Evolutionary conservation across 2,113 vertebrate genomes (phyloP).

Genomic region (Lota lota): DNA sequence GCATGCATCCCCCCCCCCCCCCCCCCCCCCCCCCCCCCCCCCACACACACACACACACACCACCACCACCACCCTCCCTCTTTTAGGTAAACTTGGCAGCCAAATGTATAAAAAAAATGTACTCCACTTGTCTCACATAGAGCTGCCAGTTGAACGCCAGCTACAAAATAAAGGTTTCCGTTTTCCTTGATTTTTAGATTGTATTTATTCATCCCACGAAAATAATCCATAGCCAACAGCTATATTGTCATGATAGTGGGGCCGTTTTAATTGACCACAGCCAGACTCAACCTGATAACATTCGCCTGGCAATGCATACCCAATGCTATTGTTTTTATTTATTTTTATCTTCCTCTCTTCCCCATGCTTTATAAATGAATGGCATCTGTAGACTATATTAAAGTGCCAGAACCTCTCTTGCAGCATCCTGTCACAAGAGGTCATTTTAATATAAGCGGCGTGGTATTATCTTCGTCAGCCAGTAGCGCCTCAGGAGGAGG

Average conservation of each 20-base stretch:
- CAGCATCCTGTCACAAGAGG: conserved; percentile 69
- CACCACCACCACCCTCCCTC: conserved; percentile 46
- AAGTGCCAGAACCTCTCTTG: conserved; percentile 59
- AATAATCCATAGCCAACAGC: conserved; percentile 26
- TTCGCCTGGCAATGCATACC: conserved; percentile 47
- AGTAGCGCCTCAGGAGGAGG: conserved; percentile 60
- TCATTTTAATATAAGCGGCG: conserved; percentile 75
- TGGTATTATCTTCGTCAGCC: conserved; percentile 73
- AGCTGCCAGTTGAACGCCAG: too few relatives aligned
- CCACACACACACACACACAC: too few relatives aligned
- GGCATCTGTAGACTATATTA: conserved; percentile 63
- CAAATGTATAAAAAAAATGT: conserved; percentile 67
- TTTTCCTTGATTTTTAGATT: conserved; percentile 73
- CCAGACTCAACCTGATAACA: conserved; percentile 44
- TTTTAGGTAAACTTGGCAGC: conserved; percentile 73
- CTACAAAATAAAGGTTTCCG: too few relatives aligned
- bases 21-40: conserved; percentile 31
- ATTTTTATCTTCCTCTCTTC: conserved; percentile 27
- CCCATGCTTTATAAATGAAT: conserved; percentile 68
- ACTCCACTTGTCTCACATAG: too few relatives aligned
- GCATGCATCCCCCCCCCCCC: conserved; percentile 28
- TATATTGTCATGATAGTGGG: conserved; percentile 28
- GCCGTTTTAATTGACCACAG: conserved; percentile 55
- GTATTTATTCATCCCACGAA: conserved; percentile 2
- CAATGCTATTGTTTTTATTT: conserved; percentile 46